Evolutionary conservation across 1,140 invertebrate species (phyloP), one percentile per base, ranked within the genome.

Genomic region (Carposina sasakii): DNA sequence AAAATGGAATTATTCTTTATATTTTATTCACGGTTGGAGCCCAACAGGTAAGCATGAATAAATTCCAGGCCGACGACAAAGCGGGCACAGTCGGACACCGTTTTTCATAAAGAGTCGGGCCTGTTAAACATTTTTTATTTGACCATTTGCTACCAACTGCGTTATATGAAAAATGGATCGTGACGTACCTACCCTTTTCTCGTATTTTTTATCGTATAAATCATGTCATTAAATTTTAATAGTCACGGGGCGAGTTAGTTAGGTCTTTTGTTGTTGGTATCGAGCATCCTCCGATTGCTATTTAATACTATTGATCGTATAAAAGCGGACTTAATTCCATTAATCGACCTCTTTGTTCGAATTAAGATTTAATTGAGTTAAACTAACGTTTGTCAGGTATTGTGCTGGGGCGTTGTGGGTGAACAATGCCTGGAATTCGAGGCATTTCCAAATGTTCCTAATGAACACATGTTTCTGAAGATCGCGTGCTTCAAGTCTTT

Each of bases 221-320:
- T 84, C 81, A 84, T 84, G 81, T 84, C 81, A 81, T 84, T 84
- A 84, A 81, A 81, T 76, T 81, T 84, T 84, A 81, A 84, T 81
- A 84, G 81, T 84, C 81, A 84, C 76, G 55, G 60, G 63, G 41
- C 44, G 70, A 60, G 79, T 81, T 83, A 81, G 79, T 83, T 83
- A 83, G 73, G 58, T 63, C 76, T 60, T 83, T 83, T 83, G 79
- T 83, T 83, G 64, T 33, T 64, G 57, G 58, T 62, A 67, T 76
- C 63, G 73, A 73, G 67, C 54, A 67, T 73, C 68, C 58, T 76
- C 74, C 79, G 52, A 70, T 83, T 76, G 76, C 76, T 76, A 78
- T 82, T 82, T 82, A 82, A 54, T 50, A 54, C 71, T 57, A 77
- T 83, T 83, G 79, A 81, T 67, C 70, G 75, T 70, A 67, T 81